These are phyloP conservation scores for Leptinotarsa lineolata DNA, from an alignment of 1,140 invertebrate genomes.

Conservation along the genomic window DNA sequence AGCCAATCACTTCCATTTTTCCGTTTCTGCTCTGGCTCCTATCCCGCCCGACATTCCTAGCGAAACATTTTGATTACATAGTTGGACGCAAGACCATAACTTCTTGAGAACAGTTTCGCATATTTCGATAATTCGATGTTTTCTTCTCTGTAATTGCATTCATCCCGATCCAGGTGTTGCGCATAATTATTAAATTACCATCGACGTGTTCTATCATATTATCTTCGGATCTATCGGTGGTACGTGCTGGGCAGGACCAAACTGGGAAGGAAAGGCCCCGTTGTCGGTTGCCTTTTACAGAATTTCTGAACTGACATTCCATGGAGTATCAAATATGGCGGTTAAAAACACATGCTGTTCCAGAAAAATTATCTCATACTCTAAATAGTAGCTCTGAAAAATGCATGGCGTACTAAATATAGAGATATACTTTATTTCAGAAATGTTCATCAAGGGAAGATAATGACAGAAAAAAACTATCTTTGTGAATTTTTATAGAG, in stretches of 20 bases:
- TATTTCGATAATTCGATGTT: conserved; percentile 6
- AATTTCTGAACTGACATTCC: too few relatives aligned
- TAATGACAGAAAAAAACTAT: too few relatives aligned
- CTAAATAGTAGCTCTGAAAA: too few relatives aligned
- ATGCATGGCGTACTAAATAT: too few relatives aligned
- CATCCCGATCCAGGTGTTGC: conserved; percentile 23
- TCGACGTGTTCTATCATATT: conserved; percentile 34
- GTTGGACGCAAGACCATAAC: not conserved
- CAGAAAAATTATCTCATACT: too few relatives aligned
- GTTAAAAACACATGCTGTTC: too few relatives aligned
- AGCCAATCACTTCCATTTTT: not conserved
- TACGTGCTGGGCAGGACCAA: conserved; percentile 26
- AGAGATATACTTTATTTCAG: too few relatives aligned
- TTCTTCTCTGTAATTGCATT: conserved; percentile 15
- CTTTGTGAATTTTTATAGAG: too few relatives aligned
- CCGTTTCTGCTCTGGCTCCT: not conserved
- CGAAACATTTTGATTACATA: not conserved
- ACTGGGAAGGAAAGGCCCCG: too few relatives aligned
- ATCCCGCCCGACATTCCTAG: not conserved
- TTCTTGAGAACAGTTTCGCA: not conserved
- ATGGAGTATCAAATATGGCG: too few relatives aligned
- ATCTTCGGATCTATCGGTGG: conserved; percentile 32
- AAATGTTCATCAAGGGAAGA: too few relatives aligned
- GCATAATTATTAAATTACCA: conserved; percentile 23
- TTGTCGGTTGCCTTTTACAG: too few relatives aligned